Conservation (phyloP, 53 echinoderm and acorn worm species). For the Antedon mediterranea region DNA sequence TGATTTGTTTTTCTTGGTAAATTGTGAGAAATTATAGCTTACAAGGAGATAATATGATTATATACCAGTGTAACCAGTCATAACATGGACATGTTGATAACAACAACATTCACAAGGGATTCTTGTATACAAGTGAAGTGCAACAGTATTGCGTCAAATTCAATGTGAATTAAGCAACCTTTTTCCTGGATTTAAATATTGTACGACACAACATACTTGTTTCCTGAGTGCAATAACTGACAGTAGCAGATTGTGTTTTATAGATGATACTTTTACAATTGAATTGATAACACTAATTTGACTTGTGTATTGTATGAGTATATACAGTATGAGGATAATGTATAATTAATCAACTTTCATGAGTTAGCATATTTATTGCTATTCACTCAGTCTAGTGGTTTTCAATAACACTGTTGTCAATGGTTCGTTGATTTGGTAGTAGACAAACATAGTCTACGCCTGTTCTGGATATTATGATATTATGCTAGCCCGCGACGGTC, state of each 20-base stretch:
- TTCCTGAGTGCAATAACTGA: background rate
- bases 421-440: background rate
- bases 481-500: conserved; percentile 1
- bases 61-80: background rate
- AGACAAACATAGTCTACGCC: background rate
- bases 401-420: too few relatives aligned
- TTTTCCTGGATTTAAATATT: background rate
- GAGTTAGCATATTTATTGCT: background rate
- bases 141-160: background rate
- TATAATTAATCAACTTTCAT: background rate
- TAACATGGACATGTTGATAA: background rate
- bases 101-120: background rate
- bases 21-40: background rate
- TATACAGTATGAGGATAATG: background rate
- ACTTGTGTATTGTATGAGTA: too few relatives aligned
- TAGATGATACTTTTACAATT: background rate
- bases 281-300: too few relatives aligned
- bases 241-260: background rate
- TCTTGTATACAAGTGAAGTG: background rate
- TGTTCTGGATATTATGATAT: background rate
- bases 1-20: conserved; percentile 1
- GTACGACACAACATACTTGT: background rate
- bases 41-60: background rate
- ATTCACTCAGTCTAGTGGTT: too few relatives aligned
- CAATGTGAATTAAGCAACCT: background rate